A percentile compares a stretch with the other conserved stretches of the same genome.
Evolutionary conservation across 1,140 invertebrate species (phyloP).

Genomic region (Zaprionus camerounensis): DNA sequence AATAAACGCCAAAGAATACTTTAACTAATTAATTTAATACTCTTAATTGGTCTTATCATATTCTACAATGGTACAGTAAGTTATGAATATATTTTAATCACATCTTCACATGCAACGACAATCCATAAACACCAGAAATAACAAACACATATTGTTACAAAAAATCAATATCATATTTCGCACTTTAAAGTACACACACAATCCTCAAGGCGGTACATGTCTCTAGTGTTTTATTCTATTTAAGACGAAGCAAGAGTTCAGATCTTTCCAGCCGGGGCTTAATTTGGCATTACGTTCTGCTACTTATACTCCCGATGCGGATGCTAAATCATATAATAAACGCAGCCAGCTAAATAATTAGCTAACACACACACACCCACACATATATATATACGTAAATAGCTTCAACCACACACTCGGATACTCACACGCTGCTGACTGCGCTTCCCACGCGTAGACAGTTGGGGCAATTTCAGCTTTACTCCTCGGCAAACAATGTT

Average conservation of each 20-base stretch:
- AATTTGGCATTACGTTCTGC: constrained; percentile 23
- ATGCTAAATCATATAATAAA: constrained; percentile 41
- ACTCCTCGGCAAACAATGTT: constrained; percentile 37
- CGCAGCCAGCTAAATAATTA: constrained; percentile 44
- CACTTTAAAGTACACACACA: neutral
- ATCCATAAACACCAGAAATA: neutral
- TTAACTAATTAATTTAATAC: too few species aligned
- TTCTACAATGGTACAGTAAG: neutral
- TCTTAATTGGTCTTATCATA: too few species aligned
- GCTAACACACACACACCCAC: constrained; percentile 16
- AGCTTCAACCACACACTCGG: constrained; percentile 4
- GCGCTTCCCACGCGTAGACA: neutral
- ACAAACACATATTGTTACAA: neutral
- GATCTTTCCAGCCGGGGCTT: constrained; percentile 4
- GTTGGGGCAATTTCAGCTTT: constrained; percentile 19
- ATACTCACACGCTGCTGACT: neutral
- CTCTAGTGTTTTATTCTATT: neutral
- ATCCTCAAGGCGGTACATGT: neutral
- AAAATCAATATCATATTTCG: constrained; percentile 2
- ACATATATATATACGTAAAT: neutral
- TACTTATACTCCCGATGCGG: neutral
- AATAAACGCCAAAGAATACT: too few species aligned
- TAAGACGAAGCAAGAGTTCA: constrained; percentile 4
- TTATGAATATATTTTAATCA: neutral
- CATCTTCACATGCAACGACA: neutral